Evolutionary conservation across 2,797 vertebrate genomes (phyloP).

Genomic region (Heterohyrax brucei): DNA sequence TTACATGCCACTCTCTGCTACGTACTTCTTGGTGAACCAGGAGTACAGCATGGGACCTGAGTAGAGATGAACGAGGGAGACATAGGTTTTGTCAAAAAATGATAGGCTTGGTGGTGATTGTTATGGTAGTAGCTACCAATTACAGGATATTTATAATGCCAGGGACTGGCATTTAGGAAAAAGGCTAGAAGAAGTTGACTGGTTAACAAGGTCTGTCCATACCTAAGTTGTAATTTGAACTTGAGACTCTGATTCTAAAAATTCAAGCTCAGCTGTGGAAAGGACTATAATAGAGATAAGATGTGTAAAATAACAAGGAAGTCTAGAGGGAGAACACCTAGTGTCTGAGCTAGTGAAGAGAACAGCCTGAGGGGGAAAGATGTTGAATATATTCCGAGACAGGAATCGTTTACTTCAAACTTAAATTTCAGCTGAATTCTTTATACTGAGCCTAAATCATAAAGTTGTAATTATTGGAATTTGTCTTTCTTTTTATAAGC

Average conservation of each 20-base stretch:
- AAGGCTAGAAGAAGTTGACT: neutral
- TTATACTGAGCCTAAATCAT: neutral
- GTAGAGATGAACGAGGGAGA: neutral
- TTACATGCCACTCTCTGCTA: neutral
- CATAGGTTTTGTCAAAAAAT: neutral
- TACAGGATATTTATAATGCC: neutral
- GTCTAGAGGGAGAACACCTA: neutral
- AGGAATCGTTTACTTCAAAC: neutral
- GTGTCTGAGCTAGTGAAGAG: neutral
- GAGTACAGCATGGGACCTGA: neutral
- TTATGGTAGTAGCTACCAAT: neutral
- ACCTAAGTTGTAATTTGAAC: neutral
- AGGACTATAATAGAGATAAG: neutral
- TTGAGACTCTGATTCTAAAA: neutral
- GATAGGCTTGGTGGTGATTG: neutral
- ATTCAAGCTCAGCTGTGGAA: neutral
- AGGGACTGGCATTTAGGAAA: neutral
- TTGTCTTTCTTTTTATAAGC: no score
- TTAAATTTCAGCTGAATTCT: neutral
- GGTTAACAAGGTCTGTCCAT: no score
- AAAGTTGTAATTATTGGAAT: rapidly evolving
- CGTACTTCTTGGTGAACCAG: neutral
- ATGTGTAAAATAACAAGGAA: neutral
- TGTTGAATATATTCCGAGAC: neutral
- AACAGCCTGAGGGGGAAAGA: neutral